phyloP scores from a whole-genome alignment of 1,140 invertebrate species.

The roundworm (Caenorhabditis elegans) region DNA sequence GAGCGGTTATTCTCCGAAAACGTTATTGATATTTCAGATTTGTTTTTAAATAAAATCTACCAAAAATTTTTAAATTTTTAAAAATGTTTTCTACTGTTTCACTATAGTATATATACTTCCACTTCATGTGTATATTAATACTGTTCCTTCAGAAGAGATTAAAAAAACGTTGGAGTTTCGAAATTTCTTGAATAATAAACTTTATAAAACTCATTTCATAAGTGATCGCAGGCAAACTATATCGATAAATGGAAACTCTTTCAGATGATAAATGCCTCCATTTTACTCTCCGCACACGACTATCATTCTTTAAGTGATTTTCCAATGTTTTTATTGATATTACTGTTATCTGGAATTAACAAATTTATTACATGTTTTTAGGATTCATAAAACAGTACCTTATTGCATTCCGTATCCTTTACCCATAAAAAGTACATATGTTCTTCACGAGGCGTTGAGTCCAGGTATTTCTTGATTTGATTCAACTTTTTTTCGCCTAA shows the following conservation, averaged over 20 bases:
- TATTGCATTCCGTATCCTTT: slow-evolving; percentile 36
- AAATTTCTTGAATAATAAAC: too few relatives aligned
- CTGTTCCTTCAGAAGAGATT: too few relatives aligned
- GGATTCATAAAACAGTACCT: slow-evolving; percentile 1
- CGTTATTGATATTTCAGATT: too few relatives aligned
- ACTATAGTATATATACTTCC: too few relatives aligned
- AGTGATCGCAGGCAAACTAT: slow-evolving; percentile 41
- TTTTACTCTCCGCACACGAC: slow-evolving; percentile 54
- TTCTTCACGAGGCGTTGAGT: slow-evolving; percentile 48
- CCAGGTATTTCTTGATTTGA: slow-evolving; percentile 47
- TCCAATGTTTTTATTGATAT: slow-evolving; percentile 54
- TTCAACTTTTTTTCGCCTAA: slow-evolving; percentile 45
- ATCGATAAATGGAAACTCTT: slow-evolving; percentile 54
- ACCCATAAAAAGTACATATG: slow-evolving; percentile 52
- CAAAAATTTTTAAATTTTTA: too few relatives aligned
- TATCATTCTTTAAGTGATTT: slow-evolving; percentile 55
- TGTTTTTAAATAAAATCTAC: too few relatives aligned
- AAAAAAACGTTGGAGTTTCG: too few relatives aligned
- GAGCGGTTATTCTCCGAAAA: too few relatives aligned
- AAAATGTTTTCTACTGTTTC: too few relatives aligned
- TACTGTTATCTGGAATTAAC: slow-evolving; percentile 52
- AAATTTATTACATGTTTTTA: too few relatives aligned
- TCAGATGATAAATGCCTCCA: slow-evolving; percentile 60
- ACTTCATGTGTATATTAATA: too few relatives aligned
- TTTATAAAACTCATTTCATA: slow-evolving; percentile 18